These are phyloP conservation scores for Chlorospingus semifuscus DNA, from an alignment of 2,797 vertebrate species.

Conservation along the genomic window DNA sequence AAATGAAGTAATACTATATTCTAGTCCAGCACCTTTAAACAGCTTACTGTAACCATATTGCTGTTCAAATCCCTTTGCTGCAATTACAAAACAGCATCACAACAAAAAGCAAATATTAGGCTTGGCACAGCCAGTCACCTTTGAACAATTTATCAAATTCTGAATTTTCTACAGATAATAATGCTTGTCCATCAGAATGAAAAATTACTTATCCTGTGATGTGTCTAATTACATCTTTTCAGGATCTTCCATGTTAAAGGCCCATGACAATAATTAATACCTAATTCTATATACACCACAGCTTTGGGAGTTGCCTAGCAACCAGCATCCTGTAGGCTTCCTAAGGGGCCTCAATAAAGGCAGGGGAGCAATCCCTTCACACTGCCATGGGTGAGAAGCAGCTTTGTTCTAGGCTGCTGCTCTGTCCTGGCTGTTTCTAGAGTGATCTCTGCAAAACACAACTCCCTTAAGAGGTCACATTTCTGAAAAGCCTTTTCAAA, in stretches of 20 bases:
- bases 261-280: slow-evolving; percentile 73
- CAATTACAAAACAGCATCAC: not conserved
- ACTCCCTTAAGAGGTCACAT: not conserved
- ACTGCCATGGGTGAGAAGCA: not conserved
- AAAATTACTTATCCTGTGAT: slow-evolving; percentile 19
- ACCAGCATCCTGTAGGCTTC: slow-evolving; percentile 60
- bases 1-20: not conserved
- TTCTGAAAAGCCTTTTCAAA: not conserved
- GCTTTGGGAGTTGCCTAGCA: slow-evolving; percentile 72
- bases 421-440: slow-evolving; percentile 43
- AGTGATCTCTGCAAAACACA: slow-evolving; percentile 15
- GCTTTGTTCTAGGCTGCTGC: slow-evolving; percentile 24
- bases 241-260: slow-evolving; percentile 60
- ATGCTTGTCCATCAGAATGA: slow-evolving; percentile 18
- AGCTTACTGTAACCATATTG: not conserved
- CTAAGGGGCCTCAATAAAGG: slow-evolving; percentile 42
- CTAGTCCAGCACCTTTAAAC: slow-evolving; percentile 8
- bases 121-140: not conserved
- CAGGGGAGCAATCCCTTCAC: slow-evolving; percentile 42
- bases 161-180: slow-evolving; percentile 26
- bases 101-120: not conserved
- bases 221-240: slow-evolving; percentile 62
- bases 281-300: slow-evolving; percentile 69
- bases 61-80: not conserved
- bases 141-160: not conserved